Conservation (phyloP, 23 tunicate species). For the Trididemnum clinides region DNA sequence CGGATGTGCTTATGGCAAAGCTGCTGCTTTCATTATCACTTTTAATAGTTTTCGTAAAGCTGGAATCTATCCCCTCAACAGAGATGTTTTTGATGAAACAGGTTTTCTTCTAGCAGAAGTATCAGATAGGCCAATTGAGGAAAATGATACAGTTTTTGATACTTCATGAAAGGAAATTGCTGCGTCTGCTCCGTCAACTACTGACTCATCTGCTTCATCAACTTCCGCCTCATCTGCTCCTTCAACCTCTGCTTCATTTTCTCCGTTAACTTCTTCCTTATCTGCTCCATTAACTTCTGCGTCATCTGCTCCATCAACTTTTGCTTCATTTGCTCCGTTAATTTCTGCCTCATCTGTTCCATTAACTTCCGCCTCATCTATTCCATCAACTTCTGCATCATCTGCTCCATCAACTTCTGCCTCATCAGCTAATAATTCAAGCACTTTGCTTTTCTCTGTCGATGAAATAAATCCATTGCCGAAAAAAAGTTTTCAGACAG, state of each 20-base stretch:
- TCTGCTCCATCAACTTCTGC: too few species aligned
- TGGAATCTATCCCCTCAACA: neutral
- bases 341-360: too few species aligned
- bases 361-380: too few species aligned
- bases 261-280: neutral
- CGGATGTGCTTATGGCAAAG: constrained; percentile 32
- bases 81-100: neutral
- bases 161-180: neutral
- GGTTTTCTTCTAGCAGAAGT: neutral
- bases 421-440: too few species aligned
- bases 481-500: too few species aligned
- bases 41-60: constrained; percentile 18
- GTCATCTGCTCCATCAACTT: neutral
- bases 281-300: neutral
- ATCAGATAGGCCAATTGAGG: neutral
- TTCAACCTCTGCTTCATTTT: neutral
- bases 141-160: neutral
- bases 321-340: too few species aligned
- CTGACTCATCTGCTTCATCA: neutral
- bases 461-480: too few species aligned
- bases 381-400: too few species aligned
- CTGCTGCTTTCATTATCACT: constrained; percentile 1
- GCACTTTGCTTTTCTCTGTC: too few species aligned
- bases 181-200: neutral
- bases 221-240: neutral